Evolutionary conservation across 2,888 invertebrate genomes (phyloP).

Genomic region (Leucania comma): DNA sequence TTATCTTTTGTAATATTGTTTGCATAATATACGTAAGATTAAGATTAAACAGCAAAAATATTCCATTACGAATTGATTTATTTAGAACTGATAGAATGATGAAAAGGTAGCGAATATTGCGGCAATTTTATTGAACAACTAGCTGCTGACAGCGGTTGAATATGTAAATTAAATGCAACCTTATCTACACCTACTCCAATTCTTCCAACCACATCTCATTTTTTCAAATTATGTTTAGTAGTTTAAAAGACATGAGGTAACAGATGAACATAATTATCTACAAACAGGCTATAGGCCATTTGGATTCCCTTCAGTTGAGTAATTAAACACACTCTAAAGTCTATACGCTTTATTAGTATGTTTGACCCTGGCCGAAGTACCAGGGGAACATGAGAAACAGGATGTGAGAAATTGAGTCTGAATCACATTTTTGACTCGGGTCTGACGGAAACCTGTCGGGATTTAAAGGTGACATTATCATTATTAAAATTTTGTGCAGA

Average conservation of each 20-base stretch:
- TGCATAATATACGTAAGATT: constrained; percentile 22
- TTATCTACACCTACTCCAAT: too few relatives aligned
- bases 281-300: too few relatives aligned
- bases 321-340: too few relatives aligned
- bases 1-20: constrained; percentile 30
- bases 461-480: constrained; percentile 9
- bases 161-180: too few relatives aligned
- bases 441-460: background rate
- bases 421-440: background rate
- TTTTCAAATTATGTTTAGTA: too few relatives aligned
- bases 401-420: constrained; percentile 1
- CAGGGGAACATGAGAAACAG: constrained; percentile 1
- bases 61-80: constrained; percentile 36
- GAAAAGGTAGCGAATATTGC: constrained; percentile 16
- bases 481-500: constrained; percentile 14
- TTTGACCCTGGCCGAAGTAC: constrained; percentile 37
- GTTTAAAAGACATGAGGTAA: too few relatives aligned
- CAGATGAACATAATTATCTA: too few relatives aligned
- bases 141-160: too few relatives aligned
- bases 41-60: constrained; percentile 18
- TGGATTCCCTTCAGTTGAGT: too few relatives aligned
- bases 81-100: constrained; percentile 6
- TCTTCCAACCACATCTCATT: too few relatives aligned
- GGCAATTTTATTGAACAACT: background rate
- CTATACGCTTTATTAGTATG: too few relatives aligned